These are phyloP conservation scores for Lasaia peninsularis DNA, from an alignment of 1,140 invertebrate genomes.

Conservation along the genomic window DNA sequence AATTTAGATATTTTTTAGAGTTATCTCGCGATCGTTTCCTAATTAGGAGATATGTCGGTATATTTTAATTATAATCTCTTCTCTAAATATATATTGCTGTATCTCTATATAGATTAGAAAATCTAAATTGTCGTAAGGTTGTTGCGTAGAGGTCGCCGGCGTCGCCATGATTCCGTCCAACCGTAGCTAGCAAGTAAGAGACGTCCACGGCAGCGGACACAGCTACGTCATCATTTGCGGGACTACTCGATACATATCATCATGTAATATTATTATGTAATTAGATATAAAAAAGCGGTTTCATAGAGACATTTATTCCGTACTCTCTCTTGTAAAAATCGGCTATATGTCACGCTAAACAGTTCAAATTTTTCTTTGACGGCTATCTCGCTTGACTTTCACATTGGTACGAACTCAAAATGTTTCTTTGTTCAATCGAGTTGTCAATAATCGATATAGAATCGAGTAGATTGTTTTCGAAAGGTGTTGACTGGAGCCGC, in stretches of 20 bases:
- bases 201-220: conserved; percentile 75
- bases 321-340: conserved; percentile 69
- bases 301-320: conserved; percentile 75
- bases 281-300: conserved; percentile 69
- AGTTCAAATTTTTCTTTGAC: conserved; percentile 44
- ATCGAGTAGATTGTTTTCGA: conserved; percentile 52
- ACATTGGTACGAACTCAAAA: conserved; percentile 30
- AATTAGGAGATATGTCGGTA: too few relatives aligned
- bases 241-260: conserved; percentile 78
- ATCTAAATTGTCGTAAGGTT: not conserved
- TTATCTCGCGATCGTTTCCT: too few relatives aligned
- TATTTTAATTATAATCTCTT: too few relatives aligned
- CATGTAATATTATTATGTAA: conserved; percentile 75
- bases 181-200: conserved; percentile 74
- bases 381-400: conserved; percentile 45
- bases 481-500: conserved; percentile 43
- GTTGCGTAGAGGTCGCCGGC: conserved; percentile 41
- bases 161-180: conserved; percentile 75
- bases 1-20: too few relatives aligned
- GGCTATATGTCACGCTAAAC: conserved; percentile 69
- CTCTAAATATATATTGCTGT: not conserved
- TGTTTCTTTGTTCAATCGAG: conserved; percentile 37
- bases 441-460: too few relatives aligned
- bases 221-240: conserved; percentile 74
- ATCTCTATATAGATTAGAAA: not conserved